phyloP scores from a whole-genome alignment of 2,113 vertebrate species.

The Donacobius atricapilla region DNA sequence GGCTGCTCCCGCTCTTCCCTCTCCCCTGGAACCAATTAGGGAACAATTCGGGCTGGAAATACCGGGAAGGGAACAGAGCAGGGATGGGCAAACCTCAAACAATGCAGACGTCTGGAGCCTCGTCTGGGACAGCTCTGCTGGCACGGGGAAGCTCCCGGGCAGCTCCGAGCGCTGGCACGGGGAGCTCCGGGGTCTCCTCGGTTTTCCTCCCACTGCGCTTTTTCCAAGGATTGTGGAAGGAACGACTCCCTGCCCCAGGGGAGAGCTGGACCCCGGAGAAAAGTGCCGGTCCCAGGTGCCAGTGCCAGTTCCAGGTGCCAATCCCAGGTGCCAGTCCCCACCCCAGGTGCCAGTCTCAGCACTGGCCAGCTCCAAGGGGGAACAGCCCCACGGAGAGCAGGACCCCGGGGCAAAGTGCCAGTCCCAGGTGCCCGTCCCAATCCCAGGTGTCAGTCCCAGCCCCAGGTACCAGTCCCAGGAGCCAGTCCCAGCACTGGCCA shows the following conservation, averaged over 20 bases:
- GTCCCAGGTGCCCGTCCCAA: too few relatives aligned
- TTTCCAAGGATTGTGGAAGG: not conserved
- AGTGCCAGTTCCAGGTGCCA: too few relatives aligned
- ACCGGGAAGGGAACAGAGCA: not conserved
- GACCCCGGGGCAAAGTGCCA: not conserved
- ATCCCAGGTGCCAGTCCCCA: not conserved
- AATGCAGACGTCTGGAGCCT: conserved; percentile 22
- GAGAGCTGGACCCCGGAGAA: not conserved
- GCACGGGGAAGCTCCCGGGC: not conserved
- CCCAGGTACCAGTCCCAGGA: not conserved
- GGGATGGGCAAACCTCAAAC: conserved; percentile 54
- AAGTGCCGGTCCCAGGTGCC: not conserved
- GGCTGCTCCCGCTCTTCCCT: not conserved
- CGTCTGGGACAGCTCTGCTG: not conserved
- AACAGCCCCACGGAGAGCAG: too few relatives aligned
- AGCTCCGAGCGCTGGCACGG: not conserved
- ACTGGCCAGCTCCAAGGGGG: too few relatives aligned
- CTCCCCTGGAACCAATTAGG: conserved; percentile 16
- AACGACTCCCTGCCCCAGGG: accelerated
- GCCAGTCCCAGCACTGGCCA: not conserved
- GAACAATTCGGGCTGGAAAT: not conserved
- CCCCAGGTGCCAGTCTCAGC: too few relatives aligned
- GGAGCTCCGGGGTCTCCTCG: not conserved
- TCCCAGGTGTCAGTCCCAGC: too few relatives aligned
- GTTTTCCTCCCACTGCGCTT: accelerated